Base-by-base conservation (phyloP, 2,113 vertebrate species). In the Zosterops lateralis region DNA sequence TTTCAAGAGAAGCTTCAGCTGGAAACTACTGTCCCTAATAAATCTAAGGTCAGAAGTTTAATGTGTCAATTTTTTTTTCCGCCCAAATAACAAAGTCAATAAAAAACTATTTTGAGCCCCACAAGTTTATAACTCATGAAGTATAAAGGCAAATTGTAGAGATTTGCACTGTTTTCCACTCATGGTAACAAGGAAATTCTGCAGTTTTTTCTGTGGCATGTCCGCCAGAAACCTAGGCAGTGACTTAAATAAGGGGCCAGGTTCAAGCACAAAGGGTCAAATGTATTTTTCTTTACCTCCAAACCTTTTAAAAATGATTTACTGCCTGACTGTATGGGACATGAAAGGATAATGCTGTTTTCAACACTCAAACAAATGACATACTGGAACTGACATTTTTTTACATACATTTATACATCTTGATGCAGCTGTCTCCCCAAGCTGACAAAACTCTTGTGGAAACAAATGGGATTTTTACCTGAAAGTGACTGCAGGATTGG, bases 311-410 rank as follows among this genome's bases (percentile, higher is more conserved):
- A 53, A 89, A 94, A 82, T 96, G 34, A 97, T 97, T 96, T 95
- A 95, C 53, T 93, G 80, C 90, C 58, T 89, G 70, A 25, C 56
- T 78, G 12, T 89, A 88, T 91, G 53, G 72, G 73, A 90, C 75
- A 92, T 88, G 87, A 95, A 94, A 95, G 93, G 79, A 95, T 83
- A 93, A 96, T 87, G 93, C 60, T 88, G n/a, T 92, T 95, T 93
- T 96, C 82, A 94, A 80, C 76, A 73, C 86, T 80, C 84, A 87
- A 89, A 96, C 64, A 92, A 93, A 96, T 85, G 83, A 82, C 88
- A 38, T 48, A 87, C n/a, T 73, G 65, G 84, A 96, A 85, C 74
- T 68, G 95, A 93, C 90, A 67, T 79, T 79, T 95, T 95, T 92
- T 94, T 74, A 79, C 7, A 5, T 80, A 87, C 67, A 61, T 94